Evolutionary conservation across 2,888 invertebrate species (phyloP).

Genomic region (Drosophila villosipedis): DNA sequence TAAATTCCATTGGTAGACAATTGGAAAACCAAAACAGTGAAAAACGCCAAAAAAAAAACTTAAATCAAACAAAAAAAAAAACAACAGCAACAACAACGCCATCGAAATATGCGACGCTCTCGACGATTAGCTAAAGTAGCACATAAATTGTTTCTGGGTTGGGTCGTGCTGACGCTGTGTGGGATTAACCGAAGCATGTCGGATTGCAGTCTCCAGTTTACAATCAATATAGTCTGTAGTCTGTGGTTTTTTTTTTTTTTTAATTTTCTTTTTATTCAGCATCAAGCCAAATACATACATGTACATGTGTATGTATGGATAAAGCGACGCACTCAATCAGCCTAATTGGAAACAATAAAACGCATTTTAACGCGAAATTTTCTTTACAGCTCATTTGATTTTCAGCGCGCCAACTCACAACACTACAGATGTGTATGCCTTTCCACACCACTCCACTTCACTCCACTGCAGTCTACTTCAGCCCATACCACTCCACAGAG

Average conservation of each 20-base stretch:
- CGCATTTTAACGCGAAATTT: slow-evolving; percentile 76
- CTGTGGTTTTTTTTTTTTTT: slow-evolving; percentile 1
- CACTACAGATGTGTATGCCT: slow-evolving; percentile 28
- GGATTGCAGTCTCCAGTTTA: slow-evolving; percentile 26
- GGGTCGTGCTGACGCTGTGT: slow-evolving; percentile 44
- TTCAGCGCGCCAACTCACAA: slow-evolving; percentile 35
- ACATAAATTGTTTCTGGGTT: slow-evolving; percentile 60
- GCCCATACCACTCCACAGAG: slow-evolving; percentile 16
- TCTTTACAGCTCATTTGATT: slow-evolving; percentile 75
- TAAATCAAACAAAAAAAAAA: not conserved
- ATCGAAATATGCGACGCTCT: slow-evolving; percentile 49
- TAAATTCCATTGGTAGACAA: slow-evolving; percentile 63
- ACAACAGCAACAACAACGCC: not conserved
- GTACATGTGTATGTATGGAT: not conserved
- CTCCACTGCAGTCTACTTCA: not conserved
- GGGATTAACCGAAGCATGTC: slow-evolving; percentile 70
- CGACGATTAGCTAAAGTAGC: slow-evolving; percentile 71
- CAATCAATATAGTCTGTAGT: slow-evolving; percentile 24
- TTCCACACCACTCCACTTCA: not conserved
- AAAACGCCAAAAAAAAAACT: slow-evolving; percentile 13
- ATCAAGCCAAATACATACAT: not conserved
- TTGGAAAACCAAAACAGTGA: slow-evolving; percentile 41
- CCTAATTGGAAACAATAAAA: slow-evolving; percentile 78
- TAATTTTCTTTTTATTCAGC: not conserved
- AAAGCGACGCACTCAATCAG: slow-evolving; percentile 65